Evolutionary conservation across 2,888 invertebrate genomes (phyloP), one percentile per base, ranked within the genome.

Genomic region (Acrocera orbiculus): DNA sequence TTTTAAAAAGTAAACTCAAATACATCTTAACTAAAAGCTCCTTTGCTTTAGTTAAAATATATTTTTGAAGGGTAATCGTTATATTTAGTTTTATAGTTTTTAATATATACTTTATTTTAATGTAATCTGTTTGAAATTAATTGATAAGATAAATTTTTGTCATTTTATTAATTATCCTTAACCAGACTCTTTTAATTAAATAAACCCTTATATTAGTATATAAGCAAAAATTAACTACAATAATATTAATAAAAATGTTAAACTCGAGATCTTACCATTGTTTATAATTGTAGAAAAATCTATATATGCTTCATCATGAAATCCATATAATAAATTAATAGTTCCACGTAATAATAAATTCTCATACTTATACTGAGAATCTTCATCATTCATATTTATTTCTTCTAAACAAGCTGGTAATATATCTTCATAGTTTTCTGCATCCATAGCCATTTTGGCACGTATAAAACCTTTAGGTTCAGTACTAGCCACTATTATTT

Each of bases 301-400:
- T 37, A 63, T 62, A 36, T 76, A 63, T 4, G 85, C 76, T 40
- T 73, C 70, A 24, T 72, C 69, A 47, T 82, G 76, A 49, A 76
- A 71, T 4, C 86, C 86, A 24, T 73, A 66, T 19, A 92, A 63
- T 37, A 86, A 64, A 53, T 79, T 72, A 57, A 92, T 83, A 14
- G 90, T 86, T 23, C 79, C 85, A 37, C 89, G 67, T 43, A 92
- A 58, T n/a, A 89, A 65, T 40, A 77, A 56, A 1, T 87, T 78
- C 55, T 79, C 77, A 47, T 70, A 65, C 52, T 66, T 72, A 49
- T 67, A 71, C 37, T 65, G 64, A 11, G 70, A 68, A 47, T 76
- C 68, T 8, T 67, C 57, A 47, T 67, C 67, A 36, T 65, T 64
- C 0, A 63, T 62, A 40, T 73, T 69, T 27, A 89, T 64, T 61